These are phyloP conservation scores for Threskiornis aethiopicus DNA, from an alignment of 2,797 vertebrate genomes.

Conservation along the genomic window DNA sequence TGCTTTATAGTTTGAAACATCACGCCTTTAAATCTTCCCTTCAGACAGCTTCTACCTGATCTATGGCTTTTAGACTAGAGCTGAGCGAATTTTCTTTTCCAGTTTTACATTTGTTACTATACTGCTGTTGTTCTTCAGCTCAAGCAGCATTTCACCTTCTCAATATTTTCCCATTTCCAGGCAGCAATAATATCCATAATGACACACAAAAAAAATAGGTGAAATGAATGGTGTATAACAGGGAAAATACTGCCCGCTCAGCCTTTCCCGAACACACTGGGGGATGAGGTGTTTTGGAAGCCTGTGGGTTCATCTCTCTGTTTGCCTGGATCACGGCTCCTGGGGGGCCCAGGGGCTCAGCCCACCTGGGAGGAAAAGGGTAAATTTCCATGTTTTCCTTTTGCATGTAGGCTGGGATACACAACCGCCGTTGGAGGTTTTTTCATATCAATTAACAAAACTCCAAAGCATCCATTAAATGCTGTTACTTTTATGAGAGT, in stretches of 20 bases:
- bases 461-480: no score
- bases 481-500: not conserved
- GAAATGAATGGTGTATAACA: accelerated
- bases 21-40: not conserved
- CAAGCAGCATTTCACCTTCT: no score
- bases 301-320: not conserved
- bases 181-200: not conserved
- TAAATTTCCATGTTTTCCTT: not conserved
- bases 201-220: not conserved
- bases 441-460: accelerated
- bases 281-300: accelerated
- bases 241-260: not conserved
- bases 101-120: accelerated
- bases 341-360: no score
- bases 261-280: accelerated
- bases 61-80: not conserved
- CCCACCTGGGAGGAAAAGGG: not conserved
- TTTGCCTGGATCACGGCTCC: not conserved
- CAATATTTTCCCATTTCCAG: not conserved
- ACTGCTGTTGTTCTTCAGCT: not conserved
- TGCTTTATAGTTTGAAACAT: not conserved
- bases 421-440: accelerated
- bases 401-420: accelerated
- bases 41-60: not conserved
- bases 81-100: not conserved